Evolutionary conservation across 2,113 vertebrate species (phyloP).

Genomic region (Oryzias curvinotus): DNA sequence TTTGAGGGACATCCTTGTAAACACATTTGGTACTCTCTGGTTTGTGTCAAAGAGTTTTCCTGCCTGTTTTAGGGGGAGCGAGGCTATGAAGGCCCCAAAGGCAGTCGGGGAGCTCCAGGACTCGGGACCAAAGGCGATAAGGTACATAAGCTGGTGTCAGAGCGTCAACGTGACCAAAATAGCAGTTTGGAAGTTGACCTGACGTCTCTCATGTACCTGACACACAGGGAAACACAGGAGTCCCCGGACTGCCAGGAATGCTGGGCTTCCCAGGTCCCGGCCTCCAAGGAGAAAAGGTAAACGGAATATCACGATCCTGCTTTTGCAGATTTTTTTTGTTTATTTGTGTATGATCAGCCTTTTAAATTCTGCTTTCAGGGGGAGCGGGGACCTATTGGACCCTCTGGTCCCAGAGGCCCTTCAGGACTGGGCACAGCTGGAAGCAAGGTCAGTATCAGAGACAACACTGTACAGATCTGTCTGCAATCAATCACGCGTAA

Average conservation of each 20-base stretch:
- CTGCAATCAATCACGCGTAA: no score
- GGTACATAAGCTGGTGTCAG: slow-evolving; percentile 58
- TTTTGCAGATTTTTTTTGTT: background rate
- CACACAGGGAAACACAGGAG: slow-evolving; percentile 79
- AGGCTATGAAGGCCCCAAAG: slow-evolving; percentile 79
- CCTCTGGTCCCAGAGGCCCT: slow-evolving; percentile 70
- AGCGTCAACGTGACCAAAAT: background rate
- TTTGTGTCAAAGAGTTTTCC: background rate
- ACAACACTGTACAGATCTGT: background rate
- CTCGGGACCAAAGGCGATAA: slow-evolving; percentile 82
- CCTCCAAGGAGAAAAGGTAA: slow-evolving; percentile 79
- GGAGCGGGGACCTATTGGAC: slow-evolving; percentile 67
- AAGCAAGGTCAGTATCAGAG: slow-evolving; percentile 67
- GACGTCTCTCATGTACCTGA: slow-evolving; percentile 12
- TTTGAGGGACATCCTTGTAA: no score
- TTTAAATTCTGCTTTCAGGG: slow-evolving; percentile 58
- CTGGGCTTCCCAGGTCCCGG: slow-evolving; percentile 71
- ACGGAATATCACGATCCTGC: background rate
- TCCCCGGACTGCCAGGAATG: slow-evolving; percentile 62
- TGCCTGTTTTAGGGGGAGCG: slow-evolving; percentile 84
- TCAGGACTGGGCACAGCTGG: slow-evolving; percentile 69
- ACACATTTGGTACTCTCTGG: no score
- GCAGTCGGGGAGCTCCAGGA: slow-evolving; percentile 76
- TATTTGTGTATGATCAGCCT: background rate
- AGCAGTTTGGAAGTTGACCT: slow-evolving; percentile 12